Evolutionary conservation across 2,797 vertebrate species (phyloP), one percentile per base, ranked within the genome.

Genomic region (Petrocephalus schoutedeni): DNA sequence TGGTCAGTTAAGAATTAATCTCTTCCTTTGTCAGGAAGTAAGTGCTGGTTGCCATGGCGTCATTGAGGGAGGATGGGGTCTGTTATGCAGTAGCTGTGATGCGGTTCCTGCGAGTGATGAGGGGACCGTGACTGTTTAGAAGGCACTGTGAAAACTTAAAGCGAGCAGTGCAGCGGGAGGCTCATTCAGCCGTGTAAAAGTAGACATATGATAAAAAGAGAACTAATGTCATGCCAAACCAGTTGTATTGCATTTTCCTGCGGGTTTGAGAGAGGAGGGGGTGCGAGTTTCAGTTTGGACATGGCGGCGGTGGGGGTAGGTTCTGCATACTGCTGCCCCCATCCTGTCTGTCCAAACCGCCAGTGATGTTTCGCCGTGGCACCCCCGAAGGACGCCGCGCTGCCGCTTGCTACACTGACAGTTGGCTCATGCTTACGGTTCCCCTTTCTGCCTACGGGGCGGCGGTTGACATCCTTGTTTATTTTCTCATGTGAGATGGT

Each of bases 231-330:
- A 54, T 49, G 23, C 21, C 9, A 56, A 28, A 84, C 82, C 82
- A 84, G 82, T 84, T 84, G 82, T 53, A 51, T 84, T 56, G 82
- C 82, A 84, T 84, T 84, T 56, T 84, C 41, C 51, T 84, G 82
- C 28, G 45, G 67, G 67, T 80, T 80, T 41, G 19, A 19, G 41
- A 80, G 41, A 80, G 74, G 74, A 80, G 41, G 74, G 49, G 10
- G 23, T 14, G 45, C 45, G 19, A 51, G 5, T 23, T 28, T 53
- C 21, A 23, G 1, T 84, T 51, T 56, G 82, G 80, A 54, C 9
- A 23, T 6, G 4, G 82, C 71, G 41, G 36, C 71, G 41, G 36
- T 45, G 16, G n/a, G 36, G 36, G 71, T 80, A 80, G 74, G 49
- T 80, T 49, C 74, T 45, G n/a, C 74, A 41, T 4, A 6, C 67